A percentile compares a stretch with the other conserved stretches of the same genome.
phyloP scores from a whole-genome alignment of 2,797 vertebrate genomes.

The Paguma larvata region DNA sequence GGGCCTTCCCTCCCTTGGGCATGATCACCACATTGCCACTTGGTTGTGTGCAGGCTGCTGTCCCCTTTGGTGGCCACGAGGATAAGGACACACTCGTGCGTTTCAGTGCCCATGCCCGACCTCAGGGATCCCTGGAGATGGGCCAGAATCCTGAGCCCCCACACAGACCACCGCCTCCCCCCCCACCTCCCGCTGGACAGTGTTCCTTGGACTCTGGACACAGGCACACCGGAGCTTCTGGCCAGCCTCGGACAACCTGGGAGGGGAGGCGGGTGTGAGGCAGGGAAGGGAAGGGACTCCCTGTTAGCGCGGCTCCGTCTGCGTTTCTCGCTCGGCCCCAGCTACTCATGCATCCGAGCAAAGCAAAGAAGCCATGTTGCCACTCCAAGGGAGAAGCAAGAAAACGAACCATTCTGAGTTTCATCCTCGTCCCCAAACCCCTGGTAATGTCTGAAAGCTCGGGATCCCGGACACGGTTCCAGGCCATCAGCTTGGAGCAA shows the following conservation, averaged over 20 bases:
- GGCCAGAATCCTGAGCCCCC: not conserved
- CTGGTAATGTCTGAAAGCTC: not conserved
- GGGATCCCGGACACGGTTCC: not conserved
- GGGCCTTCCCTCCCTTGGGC: not conserved
- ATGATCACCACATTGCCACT: rapidly evolving
- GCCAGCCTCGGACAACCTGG: rapidly evolving
- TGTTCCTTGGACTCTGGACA: not conserved
- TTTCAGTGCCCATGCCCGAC: not conserved
- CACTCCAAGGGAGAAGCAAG: not conserved
- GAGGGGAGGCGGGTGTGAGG: not conserved
- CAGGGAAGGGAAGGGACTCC: not conserved
- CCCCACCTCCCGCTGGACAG: not conserved
- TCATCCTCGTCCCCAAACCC: not conserved
- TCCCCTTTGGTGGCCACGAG: rapidly evolving
- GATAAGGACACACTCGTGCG: rapidly evolving
- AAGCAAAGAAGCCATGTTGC: not conserved
- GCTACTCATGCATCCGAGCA: not conserved
- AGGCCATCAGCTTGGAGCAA: not conserved
- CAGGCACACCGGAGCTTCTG: rapidly evolving
- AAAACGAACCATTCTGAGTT: not conserved
- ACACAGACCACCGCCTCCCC: not conserved
- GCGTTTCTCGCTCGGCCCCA: not conserved
- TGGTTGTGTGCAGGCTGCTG: not conserved
- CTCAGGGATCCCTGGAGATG: not conserved
- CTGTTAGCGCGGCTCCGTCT: rapidly evolving